Evolutionary conservation across 2,888 invertebrate species (phyloP).

Genomic region (Heliothis peltigera): DNA sequence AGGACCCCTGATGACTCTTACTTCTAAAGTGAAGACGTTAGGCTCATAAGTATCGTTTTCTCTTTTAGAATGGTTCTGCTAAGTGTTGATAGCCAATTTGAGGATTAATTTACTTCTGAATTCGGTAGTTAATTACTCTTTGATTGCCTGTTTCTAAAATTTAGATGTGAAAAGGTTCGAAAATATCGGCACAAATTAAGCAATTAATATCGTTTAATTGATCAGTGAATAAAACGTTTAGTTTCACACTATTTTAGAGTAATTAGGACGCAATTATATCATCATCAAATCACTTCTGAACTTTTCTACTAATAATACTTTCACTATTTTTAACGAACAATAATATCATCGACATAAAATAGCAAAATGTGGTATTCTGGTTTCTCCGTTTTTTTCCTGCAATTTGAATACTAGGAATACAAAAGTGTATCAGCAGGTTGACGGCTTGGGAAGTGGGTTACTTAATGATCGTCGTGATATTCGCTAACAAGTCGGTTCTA

Average conservation of each 20-base stretch:
- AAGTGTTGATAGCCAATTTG: constrained; percentile 7
- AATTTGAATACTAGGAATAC: constrained; percentile 44
- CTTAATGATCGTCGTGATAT: constrained; percentile 52
- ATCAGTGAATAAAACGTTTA: background rate
- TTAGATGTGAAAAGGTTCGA: constrained; percentile 15
- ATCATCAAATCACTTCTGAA: background rate
- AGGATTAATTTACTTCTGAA: constrained; percentile 19
- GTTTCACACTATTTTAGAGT: constrained; percentile 11
- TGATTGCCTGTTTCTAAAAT: constrained; percentile 32
- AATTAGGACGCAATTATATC: constrained; percentile 14
- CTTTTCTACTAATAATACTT: background rate
- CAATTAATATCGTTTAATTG: constrained; percentile 18
- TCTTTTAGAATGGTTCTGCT: constrained; percentile 27
- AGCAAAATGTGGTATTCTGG: background rate
- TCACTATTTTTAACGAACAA: background rate
- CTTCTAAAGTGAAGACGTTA: constrained; percentile 24
- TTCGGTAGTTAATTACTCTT: constrained; percentile 23
- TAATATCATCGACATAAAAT: background rate
- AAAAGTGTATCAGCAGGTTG: constrained; percentile 60
- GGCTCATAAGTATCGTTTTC: constrained; percentile 28
- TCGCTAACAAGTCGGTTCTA: constrained; percentile 46
- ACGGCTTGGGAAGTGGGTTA: constrained; percentile 54
- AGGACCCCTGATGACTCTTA: constrained; percentile 32
- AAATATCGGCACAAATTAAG: constrained; percentile 12
- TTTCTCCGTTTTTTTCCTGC: constrained; percentile 6